Evolutionary conservation across 2,797 vertebrate genomes (phyloP).

Genomic region (Sternotherus odoratus): DNA sequence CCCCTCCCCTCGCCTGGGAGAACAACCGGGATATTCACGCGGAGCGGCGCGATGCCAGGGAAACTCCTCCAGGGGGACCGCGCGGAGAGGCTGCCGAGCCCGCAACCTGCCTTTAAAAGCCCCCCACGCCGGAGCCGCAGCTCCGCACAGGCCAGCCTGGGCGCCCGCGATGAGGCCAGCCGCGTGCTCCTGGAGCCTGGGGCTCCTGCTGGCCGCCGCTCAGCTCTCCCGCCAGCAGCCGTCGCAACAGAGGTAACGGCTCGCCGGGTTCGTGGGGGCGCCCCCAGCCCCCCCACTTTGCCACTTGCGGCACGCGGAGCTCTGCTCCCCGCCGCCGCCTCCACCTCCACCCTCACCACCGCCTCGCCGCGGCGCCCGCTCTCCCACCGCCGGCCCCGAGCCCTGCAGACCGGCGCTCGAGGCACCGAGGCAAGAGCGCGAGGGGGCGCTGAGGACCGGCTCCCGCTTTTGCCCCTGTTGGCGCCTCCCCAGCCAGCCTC

Average conservation of each 20-base stretch:
- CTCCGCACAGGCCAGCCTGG: conserved; percentile 39
- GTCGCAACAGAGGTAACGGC: conserved; percentile 84
- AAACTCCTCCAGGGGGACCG: conserved; percentile 81
- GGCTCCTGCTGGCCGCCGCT: conserved; percentile 60
- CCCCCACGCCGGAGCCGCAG: not conserved
- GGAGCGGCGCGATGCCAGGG: conserved; percentile 77
- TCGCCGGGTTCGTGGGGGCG: not conserved
- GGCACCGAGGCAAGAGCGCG: no score
- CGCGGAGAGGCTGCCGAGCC: conserved; percentile 22
- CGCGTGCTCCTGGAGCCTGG: conserved; percentile 25
- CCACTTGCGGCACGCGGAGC: not conserved
- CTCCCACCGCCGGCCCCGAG: no score
- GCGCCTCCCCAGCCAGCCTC: not conserved
- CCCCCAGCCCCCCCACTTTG: not conserved
- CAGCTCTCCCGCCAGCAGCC: conserved; percentile 76
- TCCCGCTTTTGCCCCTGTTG: not conserved
- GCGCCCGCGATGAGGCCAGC: conserved; percentile 79
- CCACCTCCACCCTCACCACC: not conserved
- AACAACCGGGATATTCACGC: conserved; percentile 91
- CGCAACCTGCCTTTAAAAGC: conserved; percentile 65
- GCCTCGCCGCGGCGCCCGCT: no score
- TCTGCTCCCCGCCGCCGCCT: not conserved
- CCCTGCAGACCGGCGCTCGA: no score
- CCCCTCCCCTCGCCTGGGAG: conserved; percentile 79
- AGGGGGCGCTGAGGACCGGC: not conserved